These are phyloP conservation scores for Mastomys natalensis DNA, from an alignment of 2,113 vertebrate genomes.

Conservation along the genomic window DNA sequence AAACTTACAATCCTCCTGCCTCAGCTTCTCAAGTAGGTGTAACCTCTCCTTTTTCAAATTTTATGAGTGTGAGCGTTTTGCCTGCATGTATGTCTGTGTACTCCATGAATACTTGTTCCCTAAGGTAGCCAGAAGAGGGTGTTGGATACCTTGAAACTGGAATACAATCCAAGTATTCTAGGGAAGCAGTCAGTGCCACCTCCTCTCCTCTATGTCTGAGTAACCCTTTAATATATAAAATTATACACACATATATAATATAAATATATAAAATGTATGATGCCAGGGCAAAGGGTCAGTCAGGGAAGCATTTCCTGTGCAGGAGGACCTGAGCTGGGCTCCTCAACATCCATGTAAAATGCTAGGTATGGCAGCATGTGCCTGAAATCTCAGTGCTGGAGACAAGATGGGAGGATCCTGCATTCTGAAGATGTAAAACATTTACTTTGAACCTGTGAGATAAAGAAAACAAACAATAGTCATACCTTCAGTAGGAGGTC, in stretches of 20 bases:
- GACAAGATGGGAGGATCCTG: neutral
- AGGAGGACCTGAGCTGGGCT: neutral
- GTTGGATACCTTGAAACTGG: too few species aligned
- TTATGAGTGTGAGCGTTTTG: neutral
- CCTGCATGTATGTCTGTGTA: neutral
- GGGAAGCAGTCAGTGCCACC: neutral
- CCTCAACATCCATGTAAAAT: neutral
- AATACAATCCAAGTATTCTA: neutral
- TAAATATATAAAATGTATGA: neutral
- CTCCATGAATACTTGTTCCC: neutral
- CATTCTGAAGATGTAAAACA: neutral
- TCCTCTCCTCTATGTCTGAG: accelerated
- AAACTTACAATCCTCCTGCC: neutral
- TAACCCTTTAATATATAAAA: neutral
- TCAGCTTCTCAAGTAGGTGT: neutral
- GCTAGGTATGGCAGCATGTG: neutral
- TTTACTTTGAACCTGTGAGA: neutral
- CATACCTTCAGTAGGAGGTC: conserved; percentile 58
- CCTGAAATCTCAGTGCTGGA: neutral
- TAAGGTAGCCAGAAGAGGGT: neutral
- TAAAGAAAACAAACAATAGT: neutral
- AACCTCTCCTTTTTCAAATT: neutral
- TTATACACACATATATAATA: neutral
- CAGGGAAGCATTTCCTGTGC: neutral
- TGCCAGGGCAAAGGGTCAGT: neutral